Evolutionary conservation across 2,888 invertebrate species (phyloP), one percentile per base, ranked within the genome.

Genomic region (Cryptocephalus moraei): DNA sequence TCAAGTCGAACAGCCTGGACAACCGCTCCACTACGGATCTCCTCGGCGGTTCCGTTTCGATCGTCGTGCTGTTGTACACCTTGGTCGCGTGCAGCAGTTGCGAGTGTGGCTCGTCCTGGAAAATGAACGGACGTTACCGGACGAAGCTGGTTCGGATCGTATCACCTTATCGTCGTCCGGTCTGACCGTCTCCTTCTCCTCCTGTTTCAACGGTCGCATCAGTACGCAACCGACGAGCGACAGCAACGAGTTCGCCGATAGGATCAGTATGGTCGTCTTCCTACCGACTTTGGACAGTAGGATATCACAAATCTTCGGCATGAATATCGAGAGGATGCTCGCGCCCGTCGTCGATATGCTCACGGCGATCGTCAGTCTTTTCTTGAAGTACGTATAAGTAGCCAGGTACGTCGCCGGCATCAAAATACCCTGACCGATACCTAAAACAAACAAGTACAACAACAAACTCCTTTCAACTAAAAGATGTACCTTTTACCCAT

Each of bases 321-420:
- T 72, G 33, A 74, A 53, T 33, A 75, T 71, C 1, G 74, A 71
- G 0, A 73, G 70, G 22, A 76, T 52, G 32, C 73, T 73, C 2
- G 73, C 72, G 33, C 74, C 63, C 8, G 75, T 74, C 41, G 74
- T 69, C 9, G 72, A 68, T 13, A 73, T 59, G 36, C 74, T 73
- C 55, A 74, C 67, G 1, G 76, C 76, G 45, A 73, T 53, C 32
- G 73, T 72, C 41, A 76, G 66, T 55, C 67, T 69, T 56, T 71
- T 67, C 43, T 69, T 68, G 57, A 76, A 76, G 51, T 75, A 76
- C 1, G 73, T 67, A 51, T 74, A 75, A 32, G 73, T 61, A 0
- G 75, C 74, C 41, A 75, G 57, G 51, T 67, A 71, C 34, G 71
- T 71, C 4, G 74, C 69, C 14, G 73, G 71, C 58, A 69, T 67